Conservation (phyloP, 2,888 invertebrate genomes). For the Nebria brevicollis region DNA sequence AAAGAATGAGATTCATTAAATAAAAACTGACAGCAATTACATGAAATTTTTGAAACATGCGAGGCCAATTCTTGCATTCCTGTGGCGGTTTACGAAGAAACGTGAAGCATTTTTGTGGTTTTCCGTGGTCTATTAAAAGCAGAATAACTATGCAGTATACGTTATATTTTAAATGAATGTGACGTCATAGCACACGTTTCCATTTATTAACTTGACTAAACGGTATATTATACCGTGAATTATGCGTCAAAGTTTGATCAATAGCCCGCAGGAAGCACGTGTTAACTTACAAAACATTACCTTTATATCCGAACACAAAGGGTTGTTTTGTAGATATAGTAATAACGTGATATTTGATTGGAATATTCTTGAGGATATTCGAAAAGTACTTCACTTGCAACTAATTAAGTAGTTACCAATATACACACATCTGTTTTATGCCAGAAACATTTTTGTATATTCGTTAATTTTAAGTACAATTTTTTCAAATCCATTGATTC, state of each 20-base stretch:
- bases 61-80: neutral
- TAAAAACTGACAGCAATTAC: neutral
- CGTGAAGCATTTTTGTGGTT: neutral
- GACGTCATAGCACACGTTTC: slow-evolving; percentile 13
- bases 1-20: neutral
- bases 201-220: slow-evolving; percentile 26
- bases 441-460: too few relatives aligned
- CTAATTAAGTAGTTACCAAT: too few relatives aligned
- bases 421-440: too few relatives aligned
- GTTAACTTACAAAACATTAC: slow-evolving; percentile 17
- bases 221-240: slow-evolving; percentile 27
- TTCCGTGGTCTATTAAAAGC: neutral
- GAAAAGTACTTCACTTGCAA: too few relatives aligned
- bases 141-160: neutral
- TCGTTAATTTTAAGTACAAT: neutral
- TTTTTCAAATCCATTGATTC: neutral
- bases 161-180: slow-evolving; percentile 15
- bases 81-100: neutral
- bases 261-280: slow-evolving; percentile 23
- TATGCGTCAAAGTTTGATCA: slow-evolving; percentile 38
- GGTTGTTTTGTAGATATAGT: neutral
- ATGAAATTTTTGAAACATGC: neutral
- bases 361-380: too few relatives aligned
- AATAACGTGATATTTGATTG: too few relatives aligned
- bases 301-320: neutral